Evolutionary conservation across 1,140 invertebrate species (phyloP), one percentile per base, ranked within the genome.

Genomic region (Tenebrio molitor): DNA sequence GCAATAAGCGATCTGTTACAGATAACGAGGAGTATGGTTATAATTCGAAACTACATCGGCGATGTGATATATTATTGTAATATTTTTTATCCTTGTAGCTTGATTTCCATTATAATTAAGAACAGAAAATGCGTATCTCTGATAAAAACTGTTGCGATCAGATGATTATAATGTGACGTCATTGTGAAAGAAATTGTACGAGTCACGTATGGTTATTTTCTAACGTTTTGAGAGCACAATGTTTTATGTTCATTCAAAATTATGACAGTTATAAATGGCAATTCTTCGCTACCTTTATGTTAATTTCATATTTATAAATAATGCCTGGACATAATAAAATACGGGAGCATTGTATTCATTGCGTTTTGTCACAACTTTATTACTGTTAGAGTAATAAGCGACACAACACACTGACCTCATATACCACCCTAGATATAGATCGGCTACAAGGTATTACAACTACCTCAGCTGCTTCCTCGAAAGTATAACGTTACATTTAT

Each of bases 201-300:
- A 50, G 44, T 50, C 44, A 50, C 44, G 44, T 50, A 50, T 50
- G 21, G 44, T 50, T 50, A 50, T 50, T 50, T 50, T 50, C 44
- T 17, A 50, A 10, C 44, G 44, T 50, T 50, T 50, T 10, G 17
- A 17, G 44, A 21, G 16, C 44, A 6, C n/a, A 50, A 50, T 19
- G 19, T 50, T 50, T 29, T 29, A 29, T 29, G 25, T 29, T 29
- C 25, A 50, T 50, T 50, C 44, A 50, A 50, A 50, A 21, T 50
- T 15, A 50, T 17, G 44, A 50, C 16, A 29, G 25, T 3, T 29
- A 8, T 50, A 17, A 50, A 50, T 50, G 44, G 19, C 44, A 50
- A 50, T 50, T 50, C 44, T 14, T 42, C 17, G 8, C 41, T 21
- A 21, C 17, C 25, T 29, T 29, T 29, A 29, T 29, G 25, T 29